Percentiles rank a stretch among this genome's conserved stretches.
phyloP scores from a whole-genome alignment of 2,888 invertebrate genomes.

The Pecten maximus region DNA sequence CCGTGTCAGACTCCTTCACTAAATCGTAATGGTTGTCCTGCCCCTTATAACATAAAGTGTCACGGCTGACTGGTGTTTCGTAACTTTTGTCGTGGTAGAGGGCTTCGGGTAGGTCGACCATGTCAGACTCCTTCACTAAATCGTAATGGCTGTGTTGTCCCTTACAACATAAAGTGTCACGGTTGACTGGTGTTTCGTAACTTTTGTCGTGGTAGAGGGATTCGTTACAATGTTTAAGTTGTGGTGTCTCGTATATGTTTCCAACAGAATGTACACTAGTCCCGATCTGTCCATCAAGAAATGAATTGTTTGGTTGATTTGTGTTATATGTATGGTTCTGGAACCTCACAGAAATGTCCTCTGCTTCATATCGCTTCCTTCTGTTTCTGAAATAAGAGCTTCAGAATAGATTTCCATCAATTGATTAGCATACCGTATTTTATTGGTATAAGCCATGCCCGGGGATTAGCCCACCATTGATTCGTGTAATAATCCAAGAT shows the following conservation, averaged over 20 bases:
- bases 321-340: not conserved
- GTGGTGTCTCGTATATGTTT: not conserved
- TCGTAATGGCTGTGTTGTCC: not conserved
- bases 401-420: too few species aligned
- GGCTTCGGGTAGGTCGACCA: not conserved
- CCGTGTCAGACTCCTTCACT: not conserved
- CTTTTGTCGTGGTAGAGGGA: not conserved
- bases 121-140: not conserved
- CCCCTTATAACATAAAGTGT: not conserved
- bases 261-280: not conserved
- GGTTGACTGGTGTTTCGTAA: not conserved
- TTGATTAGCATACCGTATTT: too few species aligned
- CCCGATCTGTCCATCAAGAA: not conserved
- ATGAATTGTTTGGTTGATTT: not conserved
- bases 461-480: too few species aligned
- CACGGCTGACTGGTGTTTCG: not conserved
- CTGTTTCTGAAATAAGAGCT: not conserved
- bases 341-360: not conserved
- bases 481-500: too few species aligned
- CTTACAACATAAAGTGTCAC: not conserved
- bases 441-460: too few species aligned
- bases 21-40: not conserved
- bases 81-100: not conserved
- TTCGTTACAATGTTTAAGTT: not conserved
- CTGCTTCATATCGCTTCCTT: not conserved